Conservation (phyloP, 2,888 invertebrate species). For the Minunthozetes semirufus region DNA sequence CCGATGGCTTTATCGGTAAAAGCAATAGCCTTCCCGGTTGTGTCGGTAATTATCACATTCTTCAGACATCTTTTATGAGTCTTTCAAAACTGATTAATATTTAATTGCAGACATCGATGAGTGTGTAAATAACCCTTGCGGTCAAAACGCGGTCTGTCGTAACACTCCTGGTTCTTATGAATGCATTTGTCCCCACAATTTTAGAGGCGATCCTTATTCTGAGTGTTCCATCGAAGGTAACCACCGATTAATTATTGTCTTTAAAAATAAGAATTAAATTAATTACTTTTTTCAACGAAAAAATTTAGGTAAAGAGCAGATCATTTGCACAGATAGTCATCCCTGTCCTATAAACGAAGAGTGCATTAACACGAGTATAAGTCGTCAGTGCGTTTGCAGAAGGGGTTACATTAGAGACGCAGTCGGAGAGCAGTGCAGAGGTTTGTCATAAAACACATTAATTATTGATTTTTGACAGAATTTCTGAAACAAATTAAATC, state of each 20-base stretch:
- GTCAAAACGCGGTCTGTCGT: conserved; percentile 74
- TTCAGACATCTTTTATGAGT: neutral
- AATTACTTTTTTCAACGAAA: too few species aligned
- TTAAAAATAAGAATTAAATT: neutral
- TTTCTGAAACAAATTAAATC: neutral
- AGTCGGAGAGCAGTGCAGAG: conserved; percentile 42
- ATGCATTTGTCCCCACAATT: conserved; percentile 61
- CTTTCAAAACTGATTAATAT: neutral
- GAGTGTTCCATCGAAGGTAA: conserved; percentile 42
- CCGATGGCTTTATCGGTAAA: conserved; percentile 67
- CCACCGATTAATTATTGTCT: neutral
- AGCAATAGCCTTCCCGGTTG: conserved; percentile 54
- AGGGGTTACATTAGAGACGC: conserved; percentile 42
- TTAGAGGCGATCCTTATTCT: conserved; percentile 43
- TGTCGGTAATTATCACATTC: conserved; percentile 47
- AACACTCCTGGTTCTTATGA: conserved; percentile 77
- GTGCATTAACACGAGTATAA: conserved; percentile 39
- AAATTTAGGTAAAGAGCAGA: conserved; percentile 36
- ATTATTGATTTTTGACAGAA: neutral
- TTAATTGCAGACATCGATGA: conserved; percentile 43
- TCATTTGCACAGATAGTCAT: conserved; percentile 41
- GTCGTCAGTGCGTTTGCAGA: conserved; percentile 41
- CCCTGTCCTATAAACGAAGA: conserved; percentile 43
- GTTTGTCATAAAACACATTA: conserved; percentile 18
- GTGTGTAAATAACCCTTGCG: conserved; percentile 46